phyloP scores from a whole-genome alignment of 2,888 invertebrate species.

The Mythimna albipuncta region DNA sequence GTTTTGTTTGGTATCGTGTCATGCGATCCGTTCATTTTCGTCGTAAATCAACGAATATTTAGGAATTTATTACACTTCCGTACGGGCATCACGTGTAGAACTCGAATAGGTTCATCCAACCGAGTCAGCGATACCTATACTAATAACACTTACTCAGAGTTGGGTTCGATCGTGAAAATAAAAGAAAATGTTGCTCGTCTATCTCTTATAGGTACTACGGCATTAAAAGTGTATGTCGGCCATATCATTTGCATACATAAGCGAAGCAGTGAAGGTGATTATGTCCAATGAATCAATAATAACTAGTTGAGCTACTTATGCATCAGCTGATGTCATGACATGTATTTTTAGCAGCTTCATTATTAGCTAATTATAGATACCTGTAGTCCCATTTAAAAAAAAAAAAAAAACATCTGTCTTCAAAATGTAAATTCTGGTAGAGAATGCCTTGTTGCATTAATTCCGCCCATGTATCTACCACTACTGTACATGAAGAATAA shows the following conservation, averaged over 20 bases:
- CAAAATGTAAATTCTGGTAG: background rate
- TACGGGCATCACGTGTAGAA: slow-evolving; percentile 29
- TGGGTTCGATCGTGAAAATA: slow-evolving; percentile 29
- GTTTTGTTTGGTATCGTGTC: slow-evolving; percentile 8
- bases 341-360: slow-evolving; percentile 23
- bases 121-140: slow-evolving; percentile 27
- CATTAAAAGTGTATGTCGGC: slow-evolving; percentile 39
- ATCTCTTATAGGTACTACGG: slow-evolving; percentile 13
- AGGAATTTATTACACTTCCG: slow-evolving; percentile 34
- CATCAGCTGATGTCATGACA: slow-evolving; percentile 50
- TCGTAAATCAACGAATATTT: slow-evolving; percentile 45
- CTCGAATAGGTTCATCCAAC: slow-evolving; percentile 18
- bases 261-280: slow-evolving; percentile 63
- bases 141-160: slow-evolving; percentile 31
- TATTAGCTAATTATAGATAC: slow-evolving; percentile 9
- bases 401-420: background rate
- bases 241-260: slow-evolving; percentile 59
- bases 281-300: slow-evolving; percentile 58
- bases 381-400: background rate
- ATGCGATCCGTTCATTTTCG: slow-evolving; percentile 18
- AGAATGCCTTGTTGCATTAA: no score
- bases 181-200: slow-evolving; percentile 31
- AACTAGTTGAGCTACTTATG: slow-evolving; percentile 30
- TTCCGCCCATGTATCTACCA: no score
- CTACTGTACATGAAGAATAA: no score